Percentiles rank a stretch among this genome's conserved stretches.
phyloP scores from a whole-genome alignment of 2,113 vertebrate genomes.

The Myiozetetes cayanensis region DNA sequence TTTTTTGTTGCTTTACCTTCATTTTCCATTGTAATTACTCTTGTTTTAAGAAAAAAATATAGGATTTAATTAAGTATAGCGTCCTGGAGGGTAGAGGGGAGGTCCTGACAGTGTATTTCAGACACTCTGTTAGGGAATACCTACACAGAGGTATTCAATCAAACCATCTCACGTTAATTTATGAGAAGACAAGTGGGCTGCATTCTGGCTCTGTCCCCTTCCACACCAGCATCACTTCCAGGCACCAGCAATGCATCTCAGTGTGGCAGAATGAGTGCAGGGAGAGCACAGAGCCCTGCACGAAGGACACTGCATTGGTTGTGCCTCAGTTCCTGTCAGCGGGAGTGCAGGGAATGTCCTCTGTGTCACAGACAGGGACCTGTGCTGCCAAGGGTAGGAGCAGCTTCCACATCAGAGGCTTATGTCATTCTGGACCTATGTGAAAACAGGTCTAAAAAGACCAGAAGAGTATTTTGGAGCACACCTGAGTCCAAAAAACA shows the following conservation, averaged over 20 bases:
- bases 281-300: neutral
- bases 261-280: neutral
- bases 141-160: neutral
- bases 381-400: neutral
- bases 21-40: neutral
- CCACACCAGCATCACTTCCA: neutral
- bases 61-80: neutral
- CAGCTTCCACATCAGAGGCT: constrained; percentile 1
- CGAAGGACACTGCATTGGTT: neutral
- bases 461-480: neutral
- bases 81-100: neutral
- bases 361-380: neutral
- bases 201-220: neutral
- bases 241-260: neutral
- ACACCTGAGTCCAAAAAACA: neutral
- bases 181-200: neutral
- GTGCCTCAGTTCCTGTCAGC: neutral
- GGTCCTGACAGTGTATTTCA: neutral
- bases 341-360: neutral
- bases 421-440: neutral
- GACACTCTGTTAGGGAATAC: neutral
- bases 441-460: neutral
- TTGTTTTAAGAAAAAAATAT: neutral
- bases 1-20: neutral
- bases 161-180: neutral